Conservation (phyloP, 2,113 vertebrate genomes). For the Grus americana region DNA sequence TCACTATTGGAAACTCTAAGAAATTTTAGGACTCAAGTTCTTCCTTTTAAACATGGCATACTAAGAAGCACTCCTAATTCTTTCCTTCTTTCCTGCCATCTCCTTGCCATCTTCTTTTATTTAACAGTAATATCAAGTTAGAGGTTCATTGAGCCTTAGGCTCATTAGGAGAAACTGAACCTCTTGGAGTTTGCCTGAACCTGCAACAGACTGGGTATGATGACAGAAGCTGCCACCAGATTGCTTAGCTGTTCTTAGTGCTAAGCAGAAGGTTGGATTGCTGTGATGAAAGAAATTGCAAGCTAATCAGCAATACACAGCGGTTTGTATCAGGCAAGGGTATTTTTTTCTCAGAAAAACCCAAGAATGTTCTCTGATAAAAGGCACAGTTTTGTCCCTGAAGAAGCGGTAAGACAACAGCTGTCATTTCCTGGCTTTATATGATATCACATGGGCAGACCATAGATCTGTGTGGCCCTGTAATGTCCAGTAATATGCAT, state of each 20-base stretch:
- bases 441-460: background rate
- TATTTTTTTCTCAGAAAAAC: background rate
- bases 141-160: background rate
- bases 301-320: background rate
- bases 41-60: accelerated
- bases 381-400: background rate
- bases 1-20: background rate
- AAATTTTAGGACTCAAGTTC: background rate
- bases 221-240: background rate
- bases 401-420: background rate
- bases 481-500: accelerated
- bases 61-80: background rate
- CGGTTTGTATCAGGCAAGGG: background rate
- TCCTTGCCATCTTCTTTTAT: background rate
- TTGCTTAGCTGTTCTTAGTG: background rate
- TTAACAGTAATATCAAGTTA: background rate
- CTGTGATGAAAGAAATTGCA: background rate
- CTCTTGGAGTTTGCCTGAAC: background rate
- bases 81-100: background rate
- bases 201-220: background rate
- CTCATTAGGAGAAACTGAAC: background rate
- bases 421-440: background rate
- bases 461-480: background rate
- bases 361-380: background rate
- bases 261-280: background rate